Evolutionary conservation across 1,140 invertebrate species (phyloP).

Genomic region (Cydia amplana): DNA sequence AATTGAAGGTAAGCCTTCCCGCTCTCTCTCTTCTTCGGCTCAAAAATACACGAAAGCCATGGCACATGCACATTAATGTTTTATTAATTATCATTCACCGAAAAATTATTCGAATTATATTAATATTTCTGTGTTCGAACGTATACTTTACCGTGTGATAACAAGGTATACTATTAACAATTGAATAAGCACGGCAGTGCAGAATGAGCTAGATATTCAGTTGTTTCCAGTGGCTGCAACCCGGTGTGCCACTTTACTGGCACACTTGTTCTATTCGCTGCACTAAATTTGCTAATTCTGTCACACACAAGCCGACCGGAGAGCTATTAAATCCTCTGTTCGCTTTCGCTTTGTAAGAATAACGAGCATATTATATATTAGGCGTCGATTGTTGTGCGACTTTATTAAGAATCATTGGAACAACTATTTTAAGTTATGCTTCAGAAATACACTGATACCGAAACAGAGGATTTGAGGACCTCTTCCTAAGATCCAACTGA

Average conservation of each 20-base stretch:
- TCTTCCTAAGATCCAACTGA: too few relatives aligned
- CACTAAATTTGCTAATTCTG: constrained; percentile 28
- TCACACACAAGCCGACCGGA: background rate
- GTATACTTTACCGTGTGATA: background rate
- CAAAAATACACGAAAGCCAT: background rate
- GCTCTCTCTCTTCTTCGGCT: background rate
- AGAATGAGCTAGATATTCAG: constrained; percentile 8
- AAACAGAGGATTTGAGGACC: too few relatives aligned
- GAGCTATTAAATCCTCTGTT: background rate
- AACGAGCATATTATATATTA: background rate
- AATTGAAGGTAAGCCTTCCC: background rate
- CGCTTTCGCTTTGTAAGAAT: background rate
- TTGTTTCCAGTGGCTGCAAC: constrained; percentile 10
- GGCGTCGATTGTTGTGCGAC: background rate
- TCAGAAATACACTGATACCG: too few relatives aligned
- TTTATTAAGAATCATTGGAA: background rate
- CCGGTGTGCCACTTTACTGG: background rate
- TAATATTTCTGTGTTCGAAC: too few relatives aligned
- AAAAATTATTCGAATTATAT: too few relatives aligned
- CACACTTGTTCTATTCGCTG: constrained; percentile 24
- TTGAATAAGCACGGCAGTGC: background rate
- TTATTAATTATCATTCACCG: too few relatives aligned
- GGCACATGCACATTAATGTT: too few relatives aligned
- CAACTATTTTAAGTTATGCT: too few relatives aligned
- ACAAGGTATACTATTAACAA: background rate